Evolutionary conservation across 2,888 invertebrate genomes (phyloP).

Genomic region (Acrobasis consociella): DNA sequence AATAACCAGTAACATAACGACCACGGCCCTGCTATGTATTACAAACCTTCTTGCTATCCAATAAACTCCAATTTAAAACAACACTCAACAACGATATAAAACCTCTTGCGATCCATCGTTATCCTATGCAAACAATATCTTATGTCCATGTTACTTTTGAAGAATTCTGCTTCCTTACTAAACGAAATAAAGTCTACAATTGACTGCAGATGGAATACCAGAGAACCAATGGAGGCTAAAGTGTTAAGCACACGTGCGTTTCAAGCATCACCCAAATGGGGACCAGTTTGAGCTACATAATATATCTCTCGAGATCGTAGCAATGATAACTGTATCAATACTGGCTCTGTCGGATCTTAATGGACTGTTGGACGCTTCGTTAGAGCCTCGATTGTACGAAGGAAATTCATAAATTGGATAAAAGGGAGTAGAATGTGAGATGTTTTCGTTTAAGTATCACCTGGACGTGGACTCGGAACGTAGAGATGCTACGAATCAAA

Average conservation of each 20-base stretch:
- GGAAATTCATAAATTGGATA: constrained; percentile 26
- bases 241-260: constrained; percentile 75
- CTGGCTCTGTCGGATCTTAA: constrained; percentile 52
- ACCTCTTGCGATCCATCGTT: constrained; percentile 49
- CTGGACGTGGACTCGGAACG: background rate
- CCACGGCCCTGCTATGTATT: constrained; percentile 30
- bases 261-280: constrained; percentile 73
- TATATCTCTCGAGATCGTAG: constrained; percentile 67
- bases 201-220: background rate
- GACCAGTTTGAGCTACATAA: constrained; percentile 63
- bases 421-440: background rate
- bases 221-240: constrained; percentile 49
- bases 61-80: constrained; percentile 26
- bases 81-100: constrained; percentile 47
- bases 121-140: constrained; percentile 50
- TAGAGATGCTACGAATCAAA: background rate
- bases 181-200: constrained; percentile 31
- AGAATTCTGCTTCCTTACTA: constrained; percentile 38
- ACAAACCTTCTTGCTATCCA: constrained; percentile 40
- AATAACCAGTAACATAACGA: constrained; percentile 48
- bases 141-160: constrained; percentile 35
- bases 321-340: constrained; percentile 65
- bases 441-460: background rate
- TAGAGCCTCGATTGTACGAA: constrained; percentile 30
- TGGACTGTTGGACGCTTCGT: constrained; percentile 48